Percentiles rank a stretch among this genome's conserved stretches.
Conservation (phyloP, 2,797 vertebrate species). For the Cyclura pinguis region DNA sequence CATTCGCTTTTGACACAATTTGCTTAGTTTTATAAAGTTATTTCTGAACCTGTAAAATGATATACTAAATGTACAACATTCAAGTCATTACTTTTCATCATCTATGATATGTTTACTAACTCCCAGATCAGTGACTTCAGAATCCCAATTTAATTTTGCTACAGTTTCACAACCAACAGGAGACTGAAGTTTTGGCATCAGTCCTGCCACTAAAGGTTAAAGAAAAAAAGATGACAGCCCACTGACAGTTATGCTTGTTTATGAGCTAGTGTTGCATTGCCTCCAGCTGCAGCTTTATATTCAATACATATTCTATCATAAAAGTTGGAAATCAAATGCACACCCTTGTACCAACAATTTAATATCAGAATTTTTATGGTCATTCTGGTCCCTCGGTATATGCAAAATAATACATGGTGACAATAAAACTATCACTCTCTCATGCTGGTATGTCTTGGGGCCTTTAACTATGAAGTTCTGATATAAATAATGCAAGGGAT, state of each 20-base stretch:
- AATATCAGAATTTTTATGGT: conserved; percentile 8
- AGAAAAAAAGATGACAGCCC: not conserved
- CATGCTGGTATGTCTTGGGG: not conserved
- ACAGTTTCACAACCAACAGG: not conserved
- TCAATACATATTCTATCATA: not conserved
- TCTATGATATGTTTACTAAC: not conserved
- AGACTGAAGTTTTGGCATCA: not conserved
- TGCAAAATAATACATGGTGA: rapidly evolving
- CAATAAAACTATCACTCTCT: not conserved
- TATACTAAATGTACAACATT: not conserved
- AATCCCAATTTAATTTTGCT: not conserved
- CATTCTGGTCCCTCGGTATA: rapidly evolving
- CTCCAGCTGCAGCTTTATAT: not conserved
- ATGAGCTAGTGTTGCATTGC: not conserved
- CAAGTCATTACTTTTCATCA: not conserved
- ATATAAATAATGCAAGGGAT: not conserved
- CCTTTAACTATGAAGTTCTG: not conserved
- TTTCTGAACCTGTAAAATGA: not conserved
- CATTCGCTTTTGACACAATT: not conserved
- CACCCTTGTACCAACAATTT: not conserved
- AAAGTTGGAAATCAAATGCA: not conserved
- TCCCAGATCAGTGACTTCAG: not conserved
- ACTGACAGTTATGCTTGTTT: not conserved
- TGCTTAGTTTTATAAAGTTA: not conserved
- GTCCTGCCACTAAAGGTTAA: not conserved